A percentile compares a stretch with the other conserved stretches of the same genome.
phyloP scores from a whole-genome alignment of 2,888 invertebrate species.

The Cantharis flavilabris region DNA sequence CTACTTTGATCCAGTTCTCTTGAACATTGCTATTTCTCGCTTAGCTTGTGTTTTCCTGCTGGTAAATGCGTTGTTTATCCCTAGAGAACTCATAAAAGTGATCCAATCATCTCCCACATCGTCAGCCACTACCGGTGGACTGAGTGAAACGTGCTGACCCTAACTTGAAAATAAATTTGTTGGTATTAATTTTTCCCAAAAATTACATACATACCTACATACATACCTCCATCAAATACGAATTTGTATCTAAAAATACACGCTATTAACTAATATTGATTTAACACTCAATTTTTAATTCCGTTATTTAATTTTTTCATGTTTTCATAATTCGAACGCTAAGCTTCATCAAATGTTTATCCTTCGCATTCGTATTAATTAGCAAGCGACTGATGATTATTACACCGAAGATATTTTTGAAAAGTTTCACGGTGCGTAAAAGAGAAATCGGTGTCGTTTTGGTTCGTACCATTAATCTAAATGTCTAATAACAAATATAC shows the following conservation, averaged over 20 bases:
- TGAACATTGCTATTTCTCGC: conserved; percentile 34
- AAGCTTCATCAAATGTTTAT: neutral
- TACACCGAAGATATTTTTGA: neutral
- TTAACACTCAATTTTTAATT: neutral
- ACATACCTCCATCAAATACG: neutral
- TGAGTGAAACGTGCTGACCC: conserved; percentile 41
- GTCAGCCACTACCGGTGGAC: conserved; percentile 42
- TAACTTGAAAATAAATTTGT: conserved; percentile 43
- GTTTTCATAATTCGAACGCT: neutral
- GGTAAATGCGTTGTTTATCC: conserved; percentile 56
- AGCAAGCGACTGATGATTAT: neutral
- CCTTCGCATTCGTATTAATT: neutral
- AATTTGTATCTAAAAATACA: neutral
- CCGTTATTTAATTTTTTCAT: neutral
- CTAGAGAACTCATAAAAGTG: conserved; percentile 59
- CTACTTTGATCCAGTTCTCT: conserved; percentile 27
- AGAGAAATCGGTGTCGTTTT: neutral
- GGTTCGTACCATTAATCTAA: neutral
- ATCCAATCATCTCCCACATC: conserved; percentile 59
- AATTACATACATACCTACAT: neutral
- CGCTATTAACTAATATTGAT: neutral
- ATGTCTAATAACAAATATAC: conserved; percentile 6
- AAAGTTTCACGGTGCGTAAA: neutral
- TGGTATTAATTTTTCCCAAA: conserved; percentile 35
- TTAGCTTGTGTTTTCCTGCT: conserved; percentile 45